Evolutionary conservation across 1,140 invertebrate species (phyloP).

Genomic region (Aphelinus atriplicis): DNA sequence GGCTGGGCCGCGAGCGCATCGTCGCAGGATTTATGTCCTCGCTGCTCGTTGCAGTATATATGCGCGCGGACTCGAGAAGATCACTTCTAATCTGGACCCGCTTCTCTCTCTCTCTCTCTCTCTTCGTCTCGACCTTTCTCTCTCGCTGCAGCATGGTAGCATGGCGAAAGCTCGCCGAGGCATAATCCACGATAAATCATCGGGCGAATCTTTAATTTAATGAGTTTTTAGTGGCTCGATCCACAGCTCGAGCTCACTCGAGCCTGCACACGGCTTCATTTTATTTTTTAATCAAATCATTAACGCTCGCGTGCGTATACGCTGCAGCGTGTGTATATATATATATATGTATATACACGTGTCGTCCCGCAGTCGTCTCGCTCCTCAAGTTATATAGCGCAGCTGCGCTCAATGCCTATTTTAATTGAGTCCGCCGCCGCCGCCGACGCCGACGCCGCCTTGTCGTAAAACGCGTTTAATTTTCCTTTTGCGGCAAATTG

Average conservation of each 20-base stretch:
- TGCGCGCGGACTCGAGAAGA: slow-evolving; percentile 13
- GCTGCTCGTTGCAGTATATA: not conserved
- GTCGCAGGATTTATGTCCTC: slow-evolving; percentile 52
- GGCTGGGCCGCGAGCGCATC: slow-evolving; percentile 2
- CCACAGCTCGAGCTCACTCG: not conserved
- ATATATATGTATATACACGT: no score
- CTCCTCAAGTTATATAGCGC: slow-evolving; percentile 13
- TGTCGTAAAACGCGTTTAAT: slow-evolving; percentile 21
- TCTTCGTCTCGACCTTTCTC: not conserved
- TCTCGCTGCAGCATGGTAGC: slow-evolving; percentile 51
- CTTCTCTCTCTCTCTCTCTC: not conserved
- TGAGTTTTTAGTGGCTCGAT: slow-evolving; percentile 61
- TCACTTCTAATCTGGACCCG: slow-evolving; percentile 35
- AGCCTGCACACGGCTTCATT: slow-evolving; percentile 44
- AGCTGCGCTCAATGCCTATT: slow-evolving; percentile 16
- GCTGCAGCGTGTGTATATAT: no score
- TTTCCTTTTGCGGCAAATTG: slow-evolving; percentile 32
- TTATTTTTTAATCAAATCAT: slow-evolving; percentile 64
- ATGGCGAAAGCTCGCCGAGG: slow-evolving; percentile 34
- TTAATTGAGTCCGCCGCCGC: slow-evolving; percentile 31
- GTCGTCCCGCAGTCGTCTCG: not conserved
- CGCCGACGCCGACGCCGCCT: not conserved
- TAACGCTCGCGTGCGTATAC: slow-evolving; percentile 47
- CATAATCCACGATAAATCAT: slow-evolving; percentile 66
- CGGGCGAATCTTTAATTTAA: slow-evolving; percentile 61